A percentile compares a stretch with the other conserved stretches of the same genome.
These are phyloP conservation scores for Nesogale talazaci DNA, from an alignment of 2,113 vertebrate species.

Conservation along the genomic window DNA sequence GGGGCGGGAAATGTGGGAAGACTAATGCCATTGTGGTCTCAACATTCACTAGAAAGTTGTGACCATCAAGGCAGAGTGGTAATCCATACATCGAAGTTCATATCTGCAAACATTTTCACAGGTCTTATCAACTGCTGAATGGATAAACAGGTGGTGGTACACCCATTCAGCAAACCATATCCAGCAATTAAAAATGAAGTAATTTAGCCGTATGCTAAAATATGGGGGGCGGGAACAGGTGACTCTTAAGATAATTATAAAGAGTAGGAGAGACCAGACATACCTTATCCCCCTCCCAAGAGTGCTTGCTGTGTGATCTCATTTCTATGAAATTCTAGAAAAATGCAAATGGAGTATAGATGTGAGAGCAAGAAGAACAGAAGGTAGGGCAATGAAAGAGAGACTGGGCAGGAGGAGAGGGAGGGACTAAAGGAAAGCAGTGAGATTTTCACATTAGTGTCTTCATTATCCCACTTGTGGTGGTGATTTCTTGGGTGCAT, in stretches of 20 bases:
- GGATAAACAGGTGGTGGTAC: neutral
- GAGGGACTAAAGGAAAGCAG: neutral
- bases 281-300: neutral
- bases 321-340: neutral
- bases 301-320: neutral
- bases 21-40: neutral
- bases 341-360: neutral
- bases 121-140: neutral
- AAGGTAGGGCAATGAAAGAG: neutral
- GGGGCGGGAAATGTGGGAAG: neutral
- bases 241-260: slow-evolving; percentile 25
- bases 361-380: neutral
- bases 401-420: neutral
- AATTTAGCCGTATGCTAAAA: neutral
- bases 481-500: neutral
- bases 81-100: neutral
- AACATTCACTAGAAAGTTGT: neutral
- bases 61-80: neutral
- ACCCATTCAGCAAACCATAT: neutral
- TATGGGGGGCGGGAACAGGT: neutral
- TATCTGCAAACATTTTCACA: neutral
- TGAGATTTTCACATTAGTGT: neutral
- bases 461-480: neutral
- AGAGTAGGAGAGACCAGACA: slow-evolving; percentile 7
- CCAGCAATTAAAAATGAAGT: neutral